A percentile compares a stretch with the other conserved stretches of the same genome.
Conservation (phyloP, 1,140 invertebrate species). For the Procambarus virginalis region DNA sequence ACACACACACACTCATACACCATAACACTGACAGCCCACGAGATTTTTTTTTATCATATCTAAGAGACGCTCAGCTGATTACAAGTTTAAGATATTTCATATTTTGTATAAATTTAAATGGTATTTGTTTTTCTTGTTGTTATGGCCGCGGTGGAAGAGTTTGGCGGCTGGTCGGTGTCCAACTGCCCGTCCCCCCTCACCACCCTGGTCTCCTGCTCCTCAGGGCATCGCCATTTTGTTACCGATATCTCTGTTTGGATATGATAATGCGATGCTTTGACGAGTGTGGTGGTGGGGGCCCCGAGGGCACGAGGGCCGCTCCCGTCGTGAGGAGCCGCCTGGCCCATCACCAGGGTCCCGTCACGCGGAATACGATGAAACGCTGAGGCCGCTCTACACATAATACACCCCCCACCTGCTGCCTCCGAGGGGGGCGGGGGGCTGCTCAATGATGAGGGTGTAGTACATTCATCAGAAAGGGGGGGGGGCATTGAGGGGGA, state of each 20-base stretch:
- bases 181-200: background rate
- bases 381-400: conserved; percentile 31
- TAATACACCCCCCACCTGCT: conserved; percentile 27
- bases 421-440: background rate
- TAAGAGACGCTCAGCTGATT: background rate
- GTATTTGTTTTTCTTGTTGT: too few species aligned
- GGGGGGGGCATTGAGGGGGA: too few species aligned
- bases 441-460: background rate
- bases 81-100: background rate
- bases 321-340: background rate
- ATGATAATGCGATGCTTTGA: conserved; percentile 52
- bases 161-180: too few species aligned
- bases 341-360: background rate
- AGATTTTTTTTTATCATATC: background rate
- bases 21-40: background rate
- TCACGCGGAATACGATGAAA: conserved; percentile 57
- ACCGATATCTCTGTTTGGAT: conserved; percentile 61
- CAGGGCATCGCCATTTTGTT: conserved; percentile 53
- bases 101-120: background rate
- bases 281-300: conserved; percentile 41
- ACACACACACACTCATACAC: background rate
- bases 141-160: too few species aligned
- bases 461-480: too few species aligned
- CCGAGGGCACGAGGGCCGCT: background rate
- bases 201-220: background rate